Evolutionary conservation across 2,113 vertebrate species (phyloP).

Genomic region (Apodemus sylvaticus): DNA sequence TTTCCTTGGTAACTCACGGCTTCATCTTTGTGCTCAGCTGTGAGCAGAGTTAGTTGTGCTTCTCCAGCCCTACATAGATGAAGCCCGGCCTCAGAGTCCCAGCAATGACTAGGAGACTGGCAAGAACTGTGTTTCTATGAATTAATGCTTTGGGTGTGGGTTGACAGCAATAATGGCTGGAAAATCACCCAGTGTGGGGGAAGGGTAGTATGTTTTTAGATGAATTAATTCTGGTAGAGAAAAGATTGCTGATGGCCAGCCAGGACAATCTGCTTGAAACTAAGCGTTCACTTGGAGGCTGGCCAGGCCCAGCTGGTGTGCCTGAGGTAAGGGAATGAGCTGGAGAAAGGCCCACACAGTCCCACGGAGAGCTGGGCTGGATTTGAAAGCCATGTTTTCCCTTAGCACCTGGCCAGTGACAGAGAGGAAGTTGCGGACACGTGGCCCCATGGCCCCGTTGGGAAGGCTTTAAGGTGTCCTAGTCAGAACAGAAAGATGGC

Average conservation of each 20-base stretch:
- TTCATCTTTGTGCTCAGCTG: neutral
- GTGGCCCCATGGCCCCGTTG: neutral
- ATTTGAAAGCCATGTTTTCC: neutral
- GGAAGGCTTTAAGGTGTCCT: neutral
- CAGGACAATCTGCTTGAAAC: conserved; percentile 16
- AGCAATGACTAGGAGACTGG: neutral
- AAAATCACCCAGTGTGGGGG: neutral
- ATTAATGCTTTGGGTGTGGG: neutral
- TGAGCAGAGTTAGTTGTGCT: neutral
- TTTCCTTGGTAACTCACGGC: neutral
- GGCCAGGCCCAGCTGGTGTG: neutral
- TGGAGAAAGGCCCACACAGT: neutral
- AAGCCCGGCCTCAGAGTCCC: neutral
- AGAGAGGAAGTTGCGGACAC: neutral
- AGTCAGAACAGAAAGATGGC: neutral
- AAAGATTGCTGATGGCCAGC: neutral
- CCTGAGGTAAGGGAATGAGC: neutral
- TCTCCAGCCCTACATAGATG: neutral
- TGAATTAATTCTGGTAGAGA: conserved; percentile 1
- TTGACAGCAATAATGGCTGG: neutral
- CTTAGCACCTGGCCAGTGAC: neutral
- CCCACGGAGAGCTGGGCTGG: neutral
- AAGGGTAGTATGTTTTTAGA: neutral
- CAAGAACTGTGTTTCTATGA: neutral
- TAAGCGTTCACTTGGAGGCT: neutral